A percentile compares a stretch with the other conserved stretches of the same genome.
phyloP scores from a whole-genome alignment of 2,113 vertebrate species.

The Platanista minor region DNA sequence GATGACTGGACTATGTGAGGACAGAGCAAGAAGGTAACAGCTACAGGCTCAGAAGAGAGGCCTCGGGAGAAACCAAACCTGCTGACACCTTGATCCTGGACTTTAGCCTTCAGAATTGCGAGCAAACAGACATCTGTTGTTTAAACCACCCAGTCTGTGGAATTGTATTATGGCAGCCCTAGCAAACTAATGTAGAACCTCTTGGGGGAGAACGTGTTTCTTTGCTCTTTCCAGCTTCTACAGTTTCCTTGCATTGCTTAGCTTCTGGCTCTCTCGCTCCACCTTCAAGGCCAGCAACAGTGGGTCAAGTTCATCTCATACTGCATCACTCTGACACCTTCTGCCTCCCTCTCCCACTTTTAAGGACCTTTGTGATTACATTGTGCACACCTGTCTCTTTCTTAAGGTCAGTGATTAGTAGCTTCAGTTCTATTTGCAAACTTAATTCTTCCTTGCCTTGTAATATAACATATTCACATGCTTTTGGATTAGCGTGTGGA shows the following conservation, averaged over 20 bases:
- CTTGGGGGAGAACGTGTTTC: not conserved
- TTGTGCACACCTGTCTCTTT: not conserved
- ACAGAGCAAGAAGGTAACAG: not conserved
- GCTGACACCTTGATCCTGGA: not conserved
- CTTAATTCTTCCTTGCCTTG: not conserved
- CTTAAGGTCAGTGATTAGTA: not conserved
- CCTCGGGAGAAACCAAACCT: too few relatives aligned
- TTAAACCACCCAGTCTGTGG: not conserved
- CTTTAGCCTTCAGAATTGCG: not conserved
- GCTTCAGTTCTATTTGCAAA: not conserved
- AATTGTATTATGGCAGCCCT: not conserved
- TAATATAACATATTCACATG: not conserved
- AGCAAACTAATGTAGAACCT: not conserved
- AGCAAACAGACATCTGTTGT: not conserved
- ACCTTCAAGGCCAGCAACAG: not conserved
- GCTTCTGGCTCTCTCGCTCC: not conserved
- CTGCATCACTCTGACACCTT: not conserved
- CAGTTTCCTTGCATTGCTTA: not conserved
- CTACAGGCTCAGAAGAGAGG: not conserved
- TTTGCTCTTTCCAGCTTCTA: not conserved
- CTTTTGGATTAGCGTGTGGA: not conserved
- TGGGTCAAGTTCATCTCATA: not conserved
- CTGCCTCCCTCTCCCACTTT: not conserved
- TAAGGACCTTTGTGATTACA: not conserved
- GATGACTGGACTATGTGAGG: not conserved